phyloP scores from a whole-genome alignment of 2,888 invertebrate genomes.

The Liopterus haemorrhoidalis region DNA sequence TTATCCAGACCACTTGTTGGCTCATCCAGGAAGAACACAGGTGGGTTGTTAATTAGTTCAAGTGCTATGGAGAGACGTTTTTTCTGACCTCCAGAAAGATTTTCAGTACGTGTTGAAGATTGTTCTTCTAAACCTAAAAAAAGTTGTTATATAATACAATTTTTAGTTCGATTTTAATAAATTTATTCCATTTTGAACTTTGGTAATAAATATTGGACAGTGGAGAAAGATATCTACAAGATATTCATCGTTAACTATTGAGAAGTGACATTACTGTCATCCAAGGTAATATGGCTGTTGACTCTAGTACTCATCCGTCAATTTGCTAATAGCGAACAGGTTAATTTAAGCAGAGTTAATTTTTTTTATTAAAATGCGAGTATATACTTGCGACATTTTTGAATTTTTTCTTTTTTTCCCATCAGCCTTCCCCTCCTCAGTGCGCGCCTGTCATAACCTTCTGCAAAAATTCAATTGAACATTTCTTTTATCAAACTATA shows the following conservation, averaged over 20 bases:
- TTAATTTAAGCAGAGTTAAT: too few relatives aligned
- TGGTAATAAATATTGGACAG: background rate
- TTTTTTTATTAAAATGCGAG: too few relatives aligned
- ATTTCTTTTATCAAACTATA: too few relatives aligned
- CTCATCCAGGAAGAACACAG: slow-evolving; percentile 77
- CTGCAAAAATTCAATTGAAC: too few relatives aligned
- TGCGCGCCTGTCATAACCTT: too few relatives aligned
- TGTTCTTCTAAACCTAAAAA: slow-evolving; percentile 8
- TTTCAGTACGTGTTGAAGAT: slow-evolving; percentile 41
- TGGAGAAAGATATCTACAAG: background rate
- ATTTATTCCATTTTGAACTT: background rate
- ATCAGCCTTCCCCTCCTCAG: too few relatives aligned
- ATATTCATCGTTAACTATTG: background rate
- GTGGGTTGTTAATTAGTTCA: slow-evolving; percentile 78
- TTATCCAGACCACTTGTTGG: slow-evolving; percentile 70
- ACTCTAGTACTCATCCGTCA: too few relatives aligned
- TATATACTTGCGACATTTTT: too few relatives aligned
- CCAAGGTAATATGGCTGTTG: slow-evolving; percentile 57
- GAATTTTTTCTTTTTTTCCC: too few relatives aligned
- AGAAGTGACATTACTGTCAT: slow-evolving; percentile 37
- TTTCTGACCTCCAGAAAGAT: slow-evolving; percentile 72
- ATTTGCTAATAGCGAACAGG: too few relatives aligned
- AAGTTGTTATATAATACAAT: background rate
- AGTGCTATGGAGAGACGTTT: slow-evolving; percentile 75
- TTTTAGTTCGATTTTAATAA: background rate